Evolutionary conservation across 2,888 invertebrate genomes (phyloP), one percentile per base, ranked within the genome.

Genomic region (Lottia gigantea): DNA sequence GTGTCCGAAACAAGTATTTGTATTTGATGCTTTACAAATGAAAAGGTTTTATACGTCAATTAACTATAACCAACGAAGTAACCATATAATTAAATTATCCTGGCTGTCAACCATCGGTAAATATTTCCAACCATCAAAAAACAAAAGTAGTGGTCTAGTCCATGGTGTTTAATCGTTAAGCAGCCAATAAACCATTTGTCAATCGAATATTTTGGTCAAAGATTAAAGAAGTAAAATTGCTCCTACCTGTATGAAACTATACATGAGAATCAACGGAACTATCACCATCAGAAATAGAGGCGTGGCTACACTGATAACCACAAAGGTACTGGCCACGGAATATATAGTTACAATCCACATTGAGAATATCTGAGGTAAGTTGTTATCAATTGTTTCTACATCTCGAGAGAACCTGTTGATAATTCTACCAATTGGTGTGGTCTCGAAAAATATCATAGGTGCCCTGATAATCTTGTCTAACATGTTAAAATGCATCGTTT

Each of bases 401-500:
- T 80, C 80, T 11, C 75, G 72, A 0, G 78, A 74, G 67, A 80
- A 80, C 11, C 76, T 87, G 80, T 86, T 88, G 26, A 87, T 74
- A 66, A 87, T 86, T 70, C 87, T 79, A 12, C 86, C 89, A 31
- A 85, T 71, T 14, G 87, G 89, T 16, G 87, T 88, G 7, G 84
- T 86, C 76, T 82, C 84, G 67, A 85, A 86, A 74, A 85, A 86
- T 15, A 78, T 74, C 78, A 84, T 80, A 31, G 80, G 79, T 19
- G 76, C 71, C n/a, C 70, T 72, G 47, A 80, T n/a, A 15, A 81
- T 75, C 31, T 69, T 68, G 55, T 72, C 63, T 4, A 82, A 71
- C 74, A 82, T 74, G n/a, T 66, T 62, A 19, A 61, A 23, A 45
- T 82, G 82, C 46, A 82, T 71, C 12, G 46, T 31, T 12, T 70